Percentiles rank a stretch among this genome's conserved stretches.
These are phyloP conservation scores for Mesocentrotus franciscanus DNA, from an alignment of 53 echinoderm and acorn worm species.

Conservation along the genomic window DNA sequence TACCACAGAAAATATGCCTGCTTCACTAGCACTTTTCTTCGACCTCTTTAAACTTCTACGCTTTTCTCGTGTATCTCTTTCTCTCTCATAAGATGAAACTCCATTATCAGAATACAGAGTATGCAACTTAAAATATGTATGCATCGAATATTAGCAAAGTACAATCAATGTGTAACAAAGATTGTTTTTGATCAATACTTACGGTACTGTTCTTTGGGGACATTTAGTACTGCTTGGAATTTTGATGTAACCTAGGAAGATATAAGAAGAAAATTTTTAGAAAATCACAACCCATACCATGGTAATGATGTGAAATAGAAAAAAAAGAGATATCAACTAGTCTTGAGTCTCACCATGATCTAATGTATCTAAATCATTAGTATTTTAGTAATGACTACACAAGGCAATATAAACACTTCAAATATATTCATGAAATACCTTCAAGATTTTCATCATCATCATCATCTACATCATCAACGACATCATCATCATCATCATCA, in stretches of 20 bases:
- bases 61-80: too few species aligned
- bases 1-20: neutral
- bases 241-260: constrained; percentile 87
- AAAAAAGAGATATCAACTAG: neutral
- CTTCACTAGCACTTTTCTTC: neutral
- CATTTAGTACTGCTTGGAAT: constrained; percentile 94
- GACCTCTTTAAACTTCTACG: too few species aligned
- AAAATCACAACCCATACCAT: neutral
- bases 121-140: neutral
- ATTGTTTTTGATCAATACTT: constrained; percentile 43
- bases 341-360: neutral
- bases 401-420: neutral
- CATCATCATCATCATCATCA: too few species aligned
- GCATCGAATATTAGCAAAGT: neutral
- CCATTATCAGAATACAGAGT: too few species aligned
- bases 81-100: too few species aligned
- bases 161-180: neutral
- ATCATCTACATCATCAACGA: too few species aligned
- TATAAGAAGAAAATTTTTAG: neutral
- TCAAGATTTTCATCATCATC: too few species aligned
- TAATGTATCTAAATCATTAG: too few species aligned
- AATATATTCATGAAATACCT: neutral
- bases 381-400: neutral
- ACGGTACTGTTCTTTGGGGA: constrained; percentile 92
- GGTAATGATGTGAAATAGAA: neutral